These are phyloP conservation scores for Hedychridium roseum DNA, from an alignment of 2,888 invertebrate genomes.

Conservation along the genomic window DNA sequence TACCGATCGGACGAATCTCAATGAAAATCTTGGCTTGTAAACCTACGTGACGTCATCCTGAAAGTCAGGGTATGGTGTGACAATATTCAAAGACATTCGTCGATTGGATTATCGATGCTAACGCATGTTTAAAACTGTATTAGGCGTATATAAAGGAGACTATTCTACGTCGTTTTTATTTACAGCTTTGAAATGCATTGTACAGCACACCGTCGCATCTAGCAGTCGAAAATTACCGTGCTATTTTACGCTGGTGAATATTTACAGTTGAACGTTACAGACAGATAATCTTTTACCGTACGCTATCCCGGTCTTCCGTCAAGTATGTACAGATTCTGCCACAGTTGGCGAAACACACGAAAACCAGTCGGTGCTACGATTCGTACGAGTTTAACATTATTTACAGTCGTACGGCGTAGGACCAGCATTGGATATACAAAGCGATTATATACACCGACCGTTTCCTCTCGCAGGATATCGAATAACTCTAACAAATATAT, in stretches of 20 bases:
- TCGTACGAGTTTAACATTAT: constrained; percentile 20
- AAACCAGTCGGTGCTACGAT: constrained; percentile 12
- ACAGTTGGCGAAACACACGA: constrained; percentile 15
- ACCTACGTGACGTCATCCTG: constrained; percentile 5
- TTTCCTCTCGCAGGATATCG: too few species aligned
- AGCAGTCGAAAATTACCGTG: constrained; percentile 13
- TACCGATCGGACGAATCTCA: constrained; percentile 7
- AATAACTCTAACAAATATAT: too few species aligned
- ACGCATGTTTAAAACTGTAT: too few species aligned
- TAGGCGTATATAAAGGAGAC: neutral
- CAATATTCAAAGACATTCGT: neutral
- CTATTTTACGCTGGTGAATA: neutral
- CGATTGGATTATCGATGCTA: too few species aligned
- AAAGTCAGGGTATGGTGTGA: constrained; percentile 9
- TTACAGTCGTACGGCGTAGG: constrained; percentile 36
- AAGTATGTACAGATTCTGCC: constrained; percentile 30
- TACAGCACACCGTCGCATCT: constrained; percentile 7
- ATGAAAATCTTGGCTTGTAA: too few species aligned
- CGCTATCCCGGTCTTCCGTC: constrained; percentile 7
- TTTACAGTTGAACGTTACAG: constrained; percentile 9
- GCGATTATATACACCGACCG: constrained; percentile 31
- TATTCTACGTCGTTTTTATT: neutral
- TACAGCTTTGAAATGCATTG: constrained; percentile 9
- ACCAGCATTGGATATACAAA: constrained; percentile 14
- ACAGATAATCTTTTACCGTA: constrained; percentile 9